Base-by-base conservation (phyloP, 2,113 vertebrate species). In the Carassius gibelio region DNA sequence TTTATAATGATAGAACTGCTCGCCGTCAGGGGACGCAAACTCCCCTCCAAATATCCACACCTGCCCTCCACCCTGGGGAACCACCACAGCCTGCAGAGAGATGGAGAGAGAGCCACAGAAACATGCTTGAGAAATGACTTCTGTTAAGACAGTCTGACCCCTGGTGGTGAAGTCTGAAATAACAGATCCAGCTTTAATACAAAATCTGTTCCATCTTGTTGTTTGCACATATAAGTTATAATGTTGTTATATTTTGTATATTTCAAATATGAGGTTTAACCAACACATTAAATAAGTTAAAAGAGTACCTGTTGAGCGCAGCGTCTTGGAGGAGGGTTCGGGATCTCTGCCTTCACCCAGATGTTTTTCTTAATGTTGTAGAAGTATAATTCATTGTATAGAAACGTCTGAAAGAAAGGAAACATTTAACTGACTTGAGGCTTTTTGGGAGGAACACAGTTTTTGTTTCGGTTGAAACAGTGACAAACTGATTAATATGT, bases 41-140 rank as follows among this genome's bases (percentile, higher is more conserved):
- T 99, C 98, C 2, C 98, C 98, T 0, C 98, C 98, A 5, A 98
- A 99, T n/a, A 99, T 71, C 98, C 98, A 99, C 45, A 99, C 94
- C 93, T 99, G 98, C 5, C 98, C 97, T 0, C 97, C 97, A 0
- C 94, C 95, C 80, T 98, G 96, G 36, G 97, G 93, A 8, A 99
- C 96, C 55, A 95, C 93, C 57, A 96, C 97, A 0, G 97, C 96
- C 98, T 99, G 91, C 62, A 7, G 34, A 75, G 55, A 76, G 55
- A 80, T 15, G 76, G 82, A 84, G 61, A 84, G 7, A 85, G 72
- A 48, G 42, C n/a, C 23, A 68, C 55, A 66, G 21, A 81, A 34
- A 74, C 64, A 45, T 52, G 38, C 6, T 48, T 10, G 38, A 48
- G 13, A 81, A 30, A 30, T 13, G 15, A 68, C 38, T 19, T 30